Percentiles rank a stretch among this genome's conserved stretches.
Conservation (phyloP, 2,888 invertebrate genomes). For the Gonocerus acuteangulatus region DNA sequence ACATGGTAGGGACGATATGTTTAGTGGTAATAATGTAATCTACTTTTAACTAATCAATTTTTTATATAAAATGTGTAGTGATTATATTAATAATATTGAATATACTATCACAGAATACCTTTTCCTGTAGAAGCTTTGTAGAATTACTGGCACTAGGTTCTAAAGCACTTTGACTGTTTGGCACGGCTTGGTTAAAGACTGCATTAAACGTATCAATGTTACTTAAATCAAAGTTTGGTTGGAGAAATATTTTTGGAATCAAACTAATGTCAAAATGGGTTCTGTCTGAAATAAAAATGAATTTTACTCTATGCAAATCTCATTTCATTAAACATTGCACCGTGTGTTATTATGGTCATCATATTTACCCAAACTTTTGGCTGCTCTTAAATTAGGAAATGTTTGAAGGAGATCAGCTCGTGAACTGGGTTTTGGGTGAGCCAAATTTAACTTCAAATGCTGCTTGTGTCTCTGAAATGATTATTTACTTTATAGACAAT, state of each 20-base stretch:
- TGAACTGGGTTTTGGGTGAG: constrained; percentile 41
- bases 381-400: constrained; percentile 45
- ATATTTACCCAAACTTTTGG: constrained; percentile 44
- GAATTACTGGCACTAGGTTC: constrained; percentile 35
- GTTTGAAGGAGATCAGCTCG: constrained; percentile 44
- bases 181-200: constrained; percentile 62
- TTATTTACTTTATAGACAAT: background rate
- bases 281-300: constrained; percentile 44
- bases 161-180: constrained; percentile 15
- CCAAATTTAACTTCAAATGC: constrained; percentile 45
- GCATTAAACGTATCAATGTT: constrained; percentile 72
- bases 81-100: background rate
- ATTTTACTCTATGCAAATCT: no score
- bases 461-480: constrained; percentile 47
- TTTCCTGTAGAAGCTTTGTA: constrained; percentile 68
- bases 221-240: constrained; percentile 68
- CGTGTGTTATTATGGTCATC: no score
- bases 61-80: no score
- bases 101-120: constrained; percentile 50
- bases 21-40: no score
- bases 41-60: no score
- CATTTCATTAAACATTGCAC: no score
- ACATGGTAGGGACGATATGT: no score
- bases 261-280: constrained; percentile 52
- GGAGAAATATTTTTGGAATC: constrained; percentile 79